Evolutionary conservation across 2,888 invertebrate genomes (phyloP).

Genomic region (Tipula lateralis): DNA sequence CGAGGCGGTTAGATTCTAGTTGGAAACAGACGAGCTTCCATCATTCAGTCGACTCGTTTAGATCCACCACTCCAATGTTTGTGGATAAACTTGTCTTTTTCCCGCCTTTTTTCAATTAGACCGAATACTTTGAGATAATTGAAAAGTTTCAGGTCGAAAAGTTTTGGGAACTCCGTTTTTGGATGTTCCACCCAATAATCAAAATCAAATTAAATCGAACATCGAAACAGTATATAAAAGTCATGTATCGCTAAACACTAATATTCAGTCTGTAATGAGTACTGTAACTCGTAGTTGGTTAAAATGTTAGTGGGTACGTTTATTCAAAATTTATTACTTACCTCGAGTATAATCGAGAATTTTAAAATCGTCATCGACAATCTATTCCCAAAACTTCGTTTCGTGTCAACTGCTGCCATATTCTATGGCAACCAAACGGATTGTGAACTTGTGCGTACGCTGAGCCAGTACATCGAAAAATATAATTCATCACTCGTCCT

Average conservation of each 20-base stretch:
- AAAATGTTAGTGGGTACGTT: not conserved
- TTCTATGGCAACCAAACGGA: not conserved
- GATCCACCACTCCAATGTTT: too few relatives aligned
- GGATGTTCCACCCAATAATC: too few relatives aligned
- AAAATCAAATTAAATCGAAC: too few relatives aligned
- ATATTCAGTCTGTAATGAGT: not conserved
- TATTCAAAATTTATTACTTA: not conserved
- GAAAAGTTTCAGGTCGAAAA: too few relatives aligned
- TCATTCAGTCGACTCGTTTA: too few relatives aligned
- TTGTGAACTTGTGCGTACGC: not conserved
- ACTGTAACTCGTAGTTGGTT: not conserved
- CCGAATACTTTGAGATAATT: too few relatives aligned
- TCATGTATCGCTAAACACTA: not conserved
- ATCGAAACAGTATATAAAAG: too few relatives aligned
- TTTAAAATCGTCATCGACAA: not conserved
- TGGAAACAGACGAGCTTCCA: too few relatives aligned
- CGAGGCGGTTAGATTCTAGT: too few relatives aligned
- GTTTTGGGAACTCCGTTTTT: too few relatives aligned
- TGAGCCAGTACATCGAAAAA: not conserved
- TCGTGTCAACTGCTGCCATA: not conserved
- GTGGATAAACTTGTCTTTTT: too few relatives aligned
- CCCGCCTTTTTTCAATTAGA: too few relatives aligned
- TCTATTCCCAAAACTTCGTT: not conserved
- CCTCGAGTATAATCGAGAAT: not conserved
- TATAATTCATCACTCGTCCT: not conserved